These are phyloP conservation scores for Ooceraea biroi DNA, from an alignment of 1,140 invertebrate species.

Conservation along the genomic window DNA sequence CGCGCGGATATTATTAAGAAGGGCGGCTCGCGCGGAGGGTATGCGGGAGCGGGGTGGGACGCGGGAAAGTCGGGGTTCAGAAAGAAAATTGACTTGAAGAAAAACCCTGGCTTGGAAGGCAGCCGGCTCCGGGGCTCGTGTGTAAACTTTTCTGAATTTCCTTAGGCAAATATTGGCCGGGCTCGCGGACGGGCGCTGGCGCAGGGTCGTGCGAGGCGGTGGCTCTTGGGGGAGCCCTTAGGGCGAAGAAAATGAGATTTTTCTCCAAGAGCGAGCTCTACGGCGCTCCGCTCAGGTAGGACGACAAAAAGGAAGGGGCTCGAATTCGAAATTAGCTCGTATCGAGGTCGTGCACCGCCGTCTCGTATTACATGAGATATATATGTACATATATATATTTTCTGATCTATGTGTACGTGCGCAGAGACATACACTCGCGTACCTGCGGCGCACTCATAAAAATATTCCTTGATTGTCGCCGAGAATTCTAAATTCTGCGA, in stretches of 20 bases:
- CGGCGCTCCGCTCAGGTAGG: constrained; percentile 43
- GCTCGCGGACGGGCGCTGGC: constrained; percentile 73
- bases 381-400: neutral
- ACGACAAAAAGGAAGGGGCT: constrained; percentile 74
- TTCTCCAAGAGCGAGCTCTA: constrained; percentile 76
- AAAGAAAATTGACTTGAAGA: constrained; percentile 81
- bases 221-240: constrained; percentile 82
- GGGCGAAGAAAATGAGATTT: constrained; percentile 86
- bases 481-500: constrained; percentile 49
- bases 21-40: constrained; percentile 22
- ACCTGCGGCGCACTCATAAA: constrained; percentile 41
- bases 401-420: neutral
- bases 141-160: constrained; percentile 85
- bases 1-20: constrained; percentile 74
- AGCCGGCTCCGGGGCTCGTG: constrained; percentile 79
- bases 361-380: constrained; percentile 77
- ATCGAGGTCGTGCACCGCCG: constrained; percentile 74
- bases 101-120: constrained; percentile 77
- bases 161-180: constrained; percentile 85
- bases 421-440: neutral
- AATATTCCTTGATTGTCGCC: constrained; percentile 57
- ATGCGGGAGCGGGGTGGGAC: neutral
- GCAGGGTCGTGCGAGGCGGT: constrained; percentile 69
- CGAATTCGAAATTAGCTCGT: constrained; percentile 85
- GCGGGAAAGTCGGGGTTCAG: constrained; percentile 24